Base-by-base conservation (phyloP, 2,113 vertebrate species). In the Telmatochromis sp. region DNA sequence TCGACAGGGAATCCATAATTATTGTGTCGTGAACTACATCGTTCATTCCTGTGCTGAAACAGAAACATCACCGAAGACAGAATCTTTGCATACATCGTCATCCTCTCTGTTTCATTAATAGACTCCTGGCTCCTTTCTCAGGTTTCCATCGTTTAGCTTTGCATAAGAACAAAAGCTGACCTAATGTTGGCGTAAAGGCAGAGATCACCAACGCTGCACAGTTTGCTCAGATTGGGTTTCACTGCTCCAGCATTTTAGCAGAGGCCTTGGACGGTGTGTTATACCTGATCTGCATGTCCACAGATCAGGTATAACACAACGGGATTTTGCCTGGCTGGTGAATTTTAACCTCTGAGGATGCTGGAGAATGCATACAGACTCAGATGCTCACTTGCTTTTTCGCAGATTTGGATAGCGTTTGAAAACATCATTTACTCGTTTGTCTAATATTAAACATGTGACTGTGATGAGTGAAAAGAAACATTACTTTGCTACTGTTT, bases 141-240 rank as follows among this genome's bases (percentile, higher is more conserved):
- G 75, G 84, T 93, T 87, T 81, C 92, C 49, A 7, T 49, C 28
- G 1, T 70, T 60, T 89, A 80, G 89, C 85, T 85, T 83, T 8
- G 45, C 68, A 89, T 82, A 80, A 91, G 90, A 87, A 84, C 83
- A 85, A 86, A 83, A 73, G 78, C 54, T 12, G 37, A 81, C 83
- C 81, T 80, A 35, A 84, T 9, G 81, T 51, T 49, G 81, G 70
- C 14, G 26, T 60, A 83, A 57, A 14, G 9, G 47, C 14, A 9
- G 15, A 47, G 81, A 14, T 78, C 80, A 75, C n/a, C 84, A 78
- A 54, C 79, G 60, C 58, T 3, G 82, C 63, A 65, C 51, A 42
- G 37, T 47, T 55, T n/a, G 83, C 31, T 58, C 83, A 35, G 90
- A 89, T 93, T 63, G 40, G 26, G 80, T 92, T 94, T 91, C 90